Conservation (phyloP, 2,113 vertebrate genomes). For the Junco hyemalis region DNA sequence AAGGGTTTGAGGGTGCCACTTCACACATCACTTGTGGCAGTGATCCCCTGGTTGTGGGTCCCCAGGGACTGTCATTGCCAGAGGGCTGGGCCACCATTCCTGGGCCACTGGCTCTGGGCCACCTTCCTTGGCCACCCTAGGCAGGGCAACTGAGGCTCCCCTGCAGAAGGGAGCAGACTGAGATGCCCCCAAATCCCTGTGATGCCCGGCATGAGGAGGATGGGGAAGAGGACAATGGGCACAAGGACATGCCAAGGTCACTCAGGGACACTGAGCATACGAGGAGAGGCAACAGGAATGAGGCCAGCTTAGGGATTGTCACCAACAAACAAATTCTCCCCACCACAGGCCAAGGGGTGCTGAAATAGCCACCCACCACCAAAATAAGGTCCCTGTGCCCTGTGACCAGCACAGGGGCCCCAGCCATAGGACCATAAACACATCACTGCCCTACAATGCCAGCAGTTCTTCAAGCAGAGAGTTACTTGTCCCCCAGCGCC, state of each 20-base stretch:
- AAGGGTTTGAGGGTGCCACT: not conserved
- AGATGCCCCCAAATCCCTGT: not conserved
- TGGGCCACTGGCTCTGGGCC: not conserved
- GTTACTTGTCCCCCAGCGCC: not conserved
- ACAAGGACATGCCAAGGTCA: slow-evolving; percentile 65
- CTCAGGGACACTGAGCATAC: not conserved
- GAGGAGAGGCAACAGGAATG: not conserved
- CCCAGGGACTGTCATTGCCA: not conserved
- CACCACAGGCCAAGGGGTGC: not conserved
- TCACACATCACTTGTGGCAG: not conserved
- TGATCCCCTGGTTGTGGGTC: fast-evolving
- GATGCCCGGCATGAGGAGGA: not conserved
- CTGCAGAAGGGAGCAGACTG: not conserved
- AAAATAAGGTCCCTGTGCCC: not conserved
- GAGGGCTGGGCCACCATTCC: not conserved
- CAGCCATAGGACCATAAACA: fast-evolving
- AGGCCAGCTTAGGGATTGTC: not conserved
- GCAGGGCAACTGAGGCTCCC: not conserved
- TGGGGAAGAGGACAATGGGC: not conserved
- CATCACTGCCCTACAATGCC: fast-evolving
- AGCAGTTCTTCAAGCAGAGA: not conserved
- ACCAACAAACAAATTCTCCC: not conserved
- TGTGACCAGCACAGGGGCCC: not conserved
- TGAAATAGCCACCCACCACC: not conserved
- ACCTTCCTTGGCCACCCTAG: not conserved